Conservation (phyloP, 2,888 invertebrate genomes). For the Hirudinaria manillensis region DNA sequence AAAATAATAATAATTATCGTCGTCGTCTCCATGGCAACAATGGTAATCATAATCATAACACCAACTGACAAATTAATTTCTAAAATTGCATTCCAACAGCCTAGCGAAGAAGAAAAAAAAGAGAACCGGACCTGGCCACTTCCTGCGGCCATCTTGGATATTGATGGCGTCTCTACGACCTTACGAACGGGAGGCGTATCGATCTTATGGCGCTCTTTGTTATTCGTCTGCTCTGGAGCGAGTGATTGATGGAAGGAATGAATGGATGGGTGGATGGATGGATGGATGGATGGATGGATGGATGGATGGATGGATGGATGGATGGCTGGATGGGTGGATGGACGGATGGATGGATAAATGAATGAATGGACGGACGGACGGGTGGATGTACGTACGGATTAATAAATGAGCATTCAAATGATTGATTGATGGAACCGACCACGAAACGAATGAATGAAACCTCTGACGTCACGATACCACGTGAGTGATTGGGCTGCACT, state of each 20-base stretch:
- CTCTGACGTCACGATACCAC: too few relatives aligned
- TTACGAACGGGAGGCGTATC: constrained; percentile 4
- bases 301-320: too few relatives aligned
- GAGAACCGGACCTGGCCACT: neutral
- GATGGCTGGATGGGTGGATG: neutral
- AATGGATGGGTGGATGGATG: neutral
- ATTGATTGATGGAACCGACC: too few relatives aligned
- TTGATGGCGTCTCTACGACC: constrained; percentile 11
- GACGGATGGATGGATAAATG: neutral
- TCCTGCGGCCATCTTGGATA: constrained; percentile 8
- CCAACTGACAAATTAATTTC: too few relatives aligned
- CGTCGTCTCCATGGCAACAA: too few relatives aligned
- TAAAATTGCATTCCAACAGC: neutral
- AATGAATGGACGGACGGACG: neutral
- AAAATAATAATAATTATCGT: too few relatives aligned
- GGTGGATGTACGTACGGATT: too few relatives aligned
- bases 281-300: too few relatives aligned
- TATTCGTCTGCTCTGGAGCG: neutral
- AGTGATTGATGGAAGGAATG: neutral
- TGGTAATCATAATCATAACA: too few relatives aligned
- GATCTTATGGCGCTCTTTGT: constrained; percentile 18
- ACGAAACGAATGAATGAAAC: too few relatives aligned
- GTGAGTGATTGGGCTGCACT: too few relatives aligned
- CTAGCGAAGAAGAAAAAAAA: neutral
- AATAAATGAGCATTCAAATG: too few relatives aligned